Conservation (phyloP, 1,140 invertebrate genomes). For the Ceratoteleas bidentatus region DNA sequence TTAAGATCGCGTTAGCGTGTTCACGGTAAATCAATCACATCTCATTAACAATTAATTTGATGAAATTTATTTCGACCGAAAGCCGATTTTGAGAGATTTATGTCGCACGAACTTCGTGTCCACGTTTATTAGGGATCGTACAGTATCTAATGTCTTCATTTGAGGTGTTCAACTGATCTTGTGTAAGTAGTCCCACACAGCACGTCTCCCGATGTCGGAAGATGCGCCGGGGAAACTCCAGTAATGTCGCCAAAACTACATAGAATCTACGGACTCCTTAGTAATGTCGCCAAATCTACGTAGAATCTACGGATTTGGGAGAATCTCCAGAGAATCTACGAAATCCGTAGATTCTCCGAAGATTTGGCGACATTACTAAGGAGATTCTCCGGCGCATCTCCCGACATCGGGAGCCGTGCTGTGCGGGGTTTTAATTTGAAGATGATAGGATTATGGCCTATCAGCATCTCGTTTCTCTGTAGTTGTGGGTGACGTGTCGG, state of each 20-base stretch:
- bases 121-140: not conserved
- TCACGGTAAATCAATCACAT: slow-evolving; percentile 11
- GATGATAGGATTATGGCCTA: slow-evolving; percentile 27
- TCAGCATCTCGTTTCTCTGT: slow-evolving; percentile 13
- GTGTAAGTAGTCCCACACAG: slow-evolving; percentile 10
- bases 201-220: no score
- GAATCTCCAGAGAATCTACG: no score
- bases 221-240: no score
- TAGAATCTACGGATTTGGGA: no score
- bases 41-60: slow-evolving; percentile 11
- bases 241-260: no score
- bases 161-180: slow-evolving; percentile 19
- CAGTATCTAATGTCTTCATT: slow-evolving; percentile 12
- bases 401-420: no score
- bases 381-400: no score
- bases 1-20: slow-evolving; percentile 27
- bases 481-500: slow-evolving; percentile 1
- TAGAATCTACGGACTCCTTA: no score
- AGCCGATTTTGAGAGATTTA: not conserved
- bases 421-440: slow-evolving; percentile 28
- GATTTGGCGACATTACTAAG: no score
- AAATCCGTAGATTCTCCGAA: no score
- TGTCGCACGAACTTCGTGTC: not conserved
- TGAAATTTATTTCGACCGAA: slow-evolving; percentile 1
- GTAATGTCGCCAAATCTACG: no score